Base-by-base conservation (phyloP, 2,113 vertebrate genomes). In the Pluvialis apricaria region DNA sequence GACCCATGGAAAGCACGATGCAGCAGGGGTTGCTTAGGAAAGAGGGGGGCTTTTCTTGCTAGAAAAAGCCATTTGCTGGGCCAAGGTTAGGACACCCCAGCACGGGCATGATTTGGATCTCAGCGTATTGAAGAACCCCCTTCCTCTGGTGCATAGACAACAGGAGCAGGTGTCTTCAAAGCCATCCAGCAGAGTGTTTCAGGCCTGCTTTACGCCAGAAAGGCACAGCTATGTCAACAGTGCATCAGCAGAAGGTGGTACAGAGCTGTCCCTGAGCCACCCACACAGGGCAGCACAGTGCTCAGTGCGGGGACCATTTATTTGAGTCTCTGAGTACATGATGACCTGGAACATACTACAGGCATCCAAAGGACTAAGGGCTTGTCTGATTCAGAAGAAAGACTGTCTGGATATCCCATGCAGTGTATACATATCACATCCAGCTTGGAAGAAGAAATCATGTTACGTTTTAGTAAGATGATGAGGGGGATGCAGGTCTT, bases 31-130 rank as follows among this genome's bases (percentile, higher is more conserved):
- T 68, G 26, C 15, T 3, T 13, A 36, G 32, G 44, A 72, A 78
- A 72, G 17, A 38, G 9, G 4, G 31, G 6, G 26, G 5, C 1
- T 72, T 73, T 78, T 66, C 38, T 73, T 62, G 25, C 16, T 13
- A 36, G 15, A 32, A 64, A 71, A 49, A 54, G 4, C 2, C 8
- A 15, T 79, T 73, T 62, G 1, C n/a, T 45, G 8, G 12, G 15
- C 10, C 17, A 44, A 32, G 13, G 8, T 29, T 45, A 68, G n/a
- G 54, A 42, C 11, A 36, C 22, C 9, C 9, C 14, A 26, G 20
- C 0, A 1, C 0, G 0, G 24, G 15, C 1, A 5, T 15, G 44
- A n/a, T 76, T 17, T 16, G 3, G 60, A 54, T 42, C n/a, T 38
- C 25, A 28, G 11, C 1, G 3, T 13, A 6, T 36, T 83, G 49